phyloP scores from a whole-genome alignment of 2,888 invertebrate species.

The Lasioglossum malachurum region DNA sequence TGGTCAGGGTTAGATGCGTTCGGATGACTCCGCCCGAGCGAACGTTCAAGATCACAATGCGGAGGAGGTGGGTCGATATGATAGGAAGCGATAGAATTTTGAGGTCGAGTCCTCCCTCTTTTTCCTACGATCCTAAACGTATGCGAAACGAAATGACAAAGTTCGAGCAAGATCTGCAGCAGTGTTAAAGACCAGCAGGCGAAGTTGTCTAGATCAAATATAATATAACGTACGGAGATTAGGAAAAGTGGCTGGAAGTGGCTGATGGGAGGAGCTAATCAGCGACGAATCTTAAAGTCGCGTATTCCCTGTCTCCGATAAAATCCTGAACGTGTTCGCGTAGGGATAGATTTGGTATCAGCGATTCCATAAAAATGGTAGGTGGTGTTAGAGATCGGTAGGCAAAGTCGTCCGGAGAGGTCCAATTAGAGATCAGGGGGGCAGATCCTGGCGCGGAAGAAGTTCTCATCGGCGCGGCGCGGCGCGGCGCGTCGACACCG shows the following conservation, averaged over 20 bases:
- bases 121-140: neutral
- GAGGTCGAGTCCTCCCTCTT: too few species aligned
- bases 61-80: neutral
- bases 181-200: too few species aligned
- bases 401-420: neutral
- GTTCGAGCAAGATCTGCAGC: too few species aligned
- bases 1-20: neutral
- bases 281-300: neutral
- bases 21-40: neutral
- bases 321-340: neutral
- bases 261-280: neutral
- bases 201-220: too few species aligned
- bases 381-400: neutral
- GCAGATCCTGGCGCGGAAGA: neutral
- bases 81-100: too few species aligned
- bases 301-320: neutral
- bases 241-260: neutral
- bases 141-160: neutral
- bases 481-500: neutral
- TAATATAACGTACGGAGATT: too few species aligned
- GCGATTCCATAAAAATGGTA: neutral
- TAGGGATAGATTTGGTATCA: neutral
- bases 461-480: constrained; percentile 18
- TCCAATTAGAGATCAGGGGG: constrained; percentile 17
- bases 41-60: neutral